phyloP scores from a whole-genome alignment of 2,888 invertebrate genomes.

The Drosophila engyochracea region DNA sequence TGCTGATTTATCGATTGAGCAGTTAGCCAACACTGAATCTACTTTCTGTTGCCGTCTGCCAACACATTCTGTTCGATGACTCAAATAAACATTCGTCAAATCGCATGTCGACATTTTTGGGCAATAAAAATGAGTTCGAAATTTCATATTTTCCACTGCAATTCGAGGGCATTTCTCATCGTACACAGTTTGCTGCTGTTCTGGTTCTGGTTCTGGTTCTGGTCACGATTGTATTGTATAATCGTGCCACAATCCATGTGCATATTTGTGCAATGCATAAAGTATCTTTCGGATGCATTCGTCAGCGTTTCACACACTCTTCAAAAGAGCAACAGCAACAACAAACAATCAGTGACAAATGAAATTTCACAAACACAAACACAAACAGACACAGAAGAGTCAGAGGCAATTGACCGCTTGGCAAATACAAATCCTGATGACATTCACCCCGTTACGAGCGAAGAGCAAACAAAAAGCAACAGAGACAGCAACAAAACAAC shows the following conservation, averaged over 20 bases:
- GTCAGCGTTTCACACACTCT: conserved; percentile 69
- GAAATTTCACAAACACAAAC: conserved; percentile 61
- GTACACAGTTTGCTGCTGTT: conserved; percentile 25
- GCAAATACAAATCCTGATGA: conserved; percentile 81
- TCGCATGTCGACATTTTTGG: conserved; percentile 14
- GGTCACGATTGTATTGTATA: conserved; percentile 78
- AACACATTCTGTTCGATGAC: neutral
- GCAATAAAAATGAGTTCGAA: neutral
- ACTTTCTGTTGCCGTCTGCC: neutral
- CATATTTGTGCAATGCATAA: conserved; percentile 27
- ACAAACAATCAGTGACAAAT: conserved; percentile 60
- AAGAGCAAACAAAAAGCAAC: conserved; percentile 48
- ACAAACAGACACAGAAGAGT: conserved; percentile 44
- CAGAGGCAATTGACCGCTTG: conserved; percentile 79
- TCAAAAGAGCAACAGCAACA: conserved; percentile 11
- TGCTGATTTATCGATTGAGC: neutral
- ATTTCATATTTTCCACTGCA: conserved; percentile 35
- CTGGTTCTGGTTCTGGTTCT: neutral
- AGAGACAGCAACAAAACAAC: conserved; percentile 9
- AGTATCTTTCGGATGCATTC: conserved; percentile 59
- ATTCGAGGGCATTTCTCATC: conserved; percentile 29
- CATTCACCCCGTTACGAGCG: conserved; percentile 83
- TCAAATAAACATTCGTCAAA: neutral
- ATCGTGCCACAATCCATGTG: conserved; percentile 46
- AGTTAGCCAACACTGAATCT: neutral